Evolutionary conservation across 2,113 vertebrate species (phyloP).

Genomic region (Gnathonemus echidnorhynchus): DNA sequence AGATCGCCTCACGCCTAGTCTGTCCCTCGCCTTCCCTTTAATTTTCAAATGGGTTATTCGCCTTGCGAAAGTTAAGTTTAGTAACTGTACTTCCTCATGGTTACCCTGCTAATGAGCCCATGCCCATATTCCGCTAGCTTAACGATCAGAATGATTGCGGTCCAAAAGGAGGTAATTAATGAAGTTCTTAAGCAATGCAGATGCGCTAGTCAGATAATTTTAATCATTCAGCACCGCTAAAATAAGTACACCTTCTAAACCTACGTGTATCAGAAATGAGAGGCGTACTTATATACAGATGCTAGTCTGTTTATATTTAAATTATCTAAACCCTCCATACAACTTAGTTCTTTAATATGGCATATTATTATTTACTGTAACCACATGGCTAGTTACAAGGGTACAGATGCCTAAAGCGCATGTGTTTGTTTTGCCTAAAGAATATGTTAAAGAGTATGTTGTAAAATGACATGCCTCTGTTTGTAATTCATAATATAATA

Average conservation of each 20-base stretch:
- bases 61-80: not conserved
- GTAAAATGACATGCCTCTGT: no score
- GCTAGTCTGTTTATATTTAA: no score
- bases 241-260: not conserved
- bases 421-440: no score
- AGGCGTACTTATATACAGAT: no score
- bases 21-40: not conserved
- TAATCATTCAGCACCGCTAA: not conserved
- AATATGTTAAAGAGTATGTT: no score
- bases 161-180: not conserved
- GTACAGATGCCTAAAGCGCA: no score
- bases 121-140: not conserved
- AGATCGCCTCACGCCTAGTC: no score
- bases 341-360: no score
- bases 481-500: no score
- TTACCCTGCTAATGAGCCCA: not conserved
- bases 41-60: not conserved
- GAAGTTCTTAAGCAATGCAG: not conserved
- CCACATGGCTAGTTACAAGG: no score
- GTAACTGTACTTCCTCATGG: not conserved
- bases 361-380: no score
- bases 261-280: not conserved
- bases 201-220: not conserved
- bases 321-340: no score
- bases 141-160: not conserved